Evolutionary conservation across 92 coral and sea anemone species (phyloP).

Genomic region (Palythoa caribaeorum): DNA sequence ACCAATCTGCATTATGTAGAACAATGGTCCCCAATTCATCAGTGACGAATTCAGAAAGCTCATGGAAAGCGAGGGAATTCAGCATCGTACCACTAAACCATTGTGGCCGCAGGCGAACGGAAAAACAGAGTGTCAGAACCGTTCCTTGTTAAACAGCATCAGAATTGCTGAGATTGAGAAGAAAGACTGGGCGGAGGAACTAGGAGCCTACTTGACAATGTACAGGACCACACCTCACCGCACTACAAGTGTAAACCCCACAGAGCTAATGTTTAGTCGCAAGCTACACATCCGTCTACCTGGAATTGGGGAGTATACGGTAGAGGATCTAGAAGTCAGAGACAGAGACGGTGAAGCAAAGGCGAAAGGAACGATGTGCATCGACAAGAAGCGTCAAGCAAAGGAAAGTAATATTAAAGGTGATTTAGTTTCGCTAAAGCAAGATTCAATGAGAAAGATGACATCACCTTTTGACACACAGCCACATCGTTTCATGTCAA

Average conservation of each 20-base stretch:
- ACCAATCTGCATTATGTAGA: conserved; percentile 22
- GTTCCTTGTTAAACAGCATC: conserved; percentile 41
- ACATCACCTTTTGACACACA: conserved; percentile 29
- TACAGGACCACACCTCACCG: conserved; percentile 52
- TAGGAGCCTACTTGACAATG: conserved; percentile 2
- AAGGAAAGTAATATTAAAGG: conserved; percentile 22
- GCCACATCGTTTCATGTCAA: conserved; percentile 22
- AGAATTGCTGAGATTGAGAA: conserved; percentile 42
- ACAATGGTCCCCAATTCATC: conserved; percentile 57
- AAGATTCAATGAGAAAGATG: conserved; percentile 3
- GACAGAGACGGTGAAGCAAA: conserved; percentile 48
- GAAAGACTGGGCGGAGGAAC: conserved; percentile 47
- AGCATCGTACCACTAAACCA: conserved; percentile 24
- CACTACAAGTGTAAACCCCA: conserved; percentile 54
- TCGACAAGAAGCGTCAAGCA: conserved; percentile 20
- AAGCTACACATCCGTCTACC: conserved; percentile 54
- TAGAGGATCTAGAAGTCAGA: conserved; percentile 17
- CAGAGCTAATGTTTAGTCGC: conserved; percentile 47
- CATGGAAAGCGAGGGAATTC: conserved; percentile 42
- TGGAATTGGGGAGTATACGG: conserved; percentile 28
- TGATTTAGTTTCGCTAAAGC: conserved; percentile 10
- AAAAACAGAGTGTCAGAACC: conserved; percentile 27
- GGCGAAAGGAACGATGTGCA: neutral
- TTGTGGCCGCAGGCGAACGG: conserved; percentile 54
- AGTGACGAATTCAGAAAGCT: conserved; percentile 48